Evolutionary conservation across 2,113 vertebrate species (phyloP).

Genomic region (Deroptyus accipitrinus): DNA sequence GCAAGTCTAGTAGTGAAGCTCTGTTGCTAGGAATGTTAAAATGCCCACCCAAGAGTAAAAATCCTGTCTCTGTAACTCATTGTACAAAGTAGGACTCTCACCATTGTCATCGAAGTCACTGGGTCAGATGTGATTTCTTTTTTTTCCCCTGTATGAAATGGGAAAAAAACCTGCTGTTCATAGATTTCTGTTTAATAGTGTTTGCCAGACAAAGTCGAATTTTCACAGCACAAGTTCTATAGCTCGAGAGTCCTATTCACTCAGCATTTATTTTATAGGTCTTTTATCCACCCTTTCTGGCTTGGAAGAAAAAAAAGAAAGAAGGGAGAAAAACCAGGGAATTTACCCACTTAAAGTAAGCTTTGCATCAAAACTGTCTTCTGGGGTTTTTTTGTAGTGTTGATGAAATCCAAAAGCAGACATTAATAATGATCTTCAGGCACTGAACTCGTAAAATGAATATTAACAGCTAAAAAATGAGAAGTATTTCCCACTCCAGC

Average conservation of each 20-base stretch:
- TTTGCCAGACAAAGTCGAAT: slow-evolving; percentile 77
- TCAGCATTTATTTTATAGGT: slow-evolving; percentile 73
- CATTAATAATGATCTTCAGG: slow-evolving; percentile 64
- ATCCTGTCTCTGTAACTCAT: slow-evolving; percentile 29
- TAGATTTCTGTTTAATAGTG: slow-evolving; percentile 74
- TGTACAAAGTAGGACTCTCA: slow-evolving; percentile 46
- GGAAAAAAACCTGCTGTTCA: slow-evolving; percentile 62
- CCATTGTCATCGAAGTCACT: slow-evolving; percentile 59
- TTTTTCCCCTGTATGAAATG: slow-evolving; percentile 58
- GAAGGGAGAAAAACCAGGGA: slow-evolving; percentile 25
- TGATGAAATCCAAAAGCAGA: slow-evolving; percentile 63
- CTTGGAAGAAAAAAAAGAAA: neutral
- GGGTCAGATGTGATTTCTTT: slow-evolving; percentile 65
- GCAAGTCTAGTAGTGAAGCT: neutral
- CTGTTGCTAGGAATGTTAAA: neutral
- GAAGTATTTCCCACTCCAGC: slow-evolving; percentile 38
- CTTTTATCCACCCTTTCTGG: slow-evolving; percentile 68
- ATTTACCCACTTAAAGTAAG: slow-evolving; percentile 69
- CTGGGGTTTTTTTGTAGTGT: slow-evolving; percentile 48
- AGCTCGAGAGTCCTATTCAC: slow-evolving; percentile 73
- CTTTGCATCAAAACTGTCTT: slow-evolving; percentile 70
- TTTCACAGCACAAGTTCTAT: slow-evolving; percentile 73
- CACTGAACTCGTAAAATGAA: slow-evolving; percentile 43
- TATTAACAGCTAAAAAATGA: slow-evolving; percentile 53
- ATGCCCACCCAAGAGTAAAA: slow-evolving; percentile 45